Conservation (phyloP, 2,797 vertebrate genomes). For the Megaceryle alcyon region DNA sequence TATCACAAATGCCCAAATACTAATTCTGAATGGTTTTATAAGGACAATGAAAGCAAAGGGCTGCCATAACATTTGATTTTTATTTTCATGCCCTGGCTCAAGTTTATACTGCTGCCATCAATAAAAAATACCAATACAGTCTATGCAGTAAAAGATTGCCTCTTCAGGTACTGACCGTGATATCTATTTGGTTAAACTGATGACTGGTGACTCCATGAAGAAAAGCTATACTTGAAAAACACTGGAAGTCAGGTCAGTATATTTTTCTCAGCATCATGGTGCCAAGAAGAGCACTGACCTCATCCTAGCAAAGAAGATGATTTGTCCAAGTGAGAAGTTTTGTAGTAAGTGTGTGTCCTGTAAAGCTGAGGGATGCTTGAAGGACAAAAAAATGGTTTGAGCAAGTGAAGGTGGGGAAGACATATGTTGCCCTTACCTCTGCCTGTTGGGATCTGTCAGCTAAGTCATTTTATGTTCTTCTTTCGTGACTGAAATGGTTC, state of each 20-base stretch:
- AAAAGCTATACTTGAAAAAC: not conserved
- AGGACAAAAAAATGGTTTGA: not conserved
- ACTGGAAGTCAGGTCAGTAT: not conserved
- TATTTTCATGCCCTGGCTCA: not conserved
- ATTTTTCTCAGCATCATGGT: not conserved
- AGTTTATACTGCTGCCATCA: not conserved
- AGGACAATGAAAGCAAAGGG: not conserved
- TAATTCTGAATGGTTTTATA: not conserved
- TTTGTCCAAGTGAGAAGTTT: not conserved
- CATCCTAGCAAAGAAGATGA: not conserved
- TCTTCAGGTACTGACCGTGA: not conserved
- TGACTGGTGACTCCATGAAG: not conserved
- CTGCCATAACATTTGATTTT: not conserved
- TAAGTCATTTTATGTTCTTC: not conserved
- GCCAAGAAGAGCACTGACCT: not conserved
- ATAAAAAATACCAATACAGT: not conserved
- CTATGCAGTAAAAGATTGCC: not conserved
- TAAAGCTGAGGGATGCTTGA: not conserved
- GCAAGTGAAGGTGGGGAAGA: slow-evolving; percentile 15
- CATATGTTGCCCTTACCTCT: slow-evolving; percentile 20
- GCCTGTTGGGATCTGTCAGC: slow-evolving; percentile 28
- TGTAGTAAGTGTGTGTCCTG: not conserved
- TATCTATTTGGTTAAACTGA: not conserved
- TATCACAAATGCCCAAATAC: not conserved
- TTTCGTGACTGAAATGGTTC: slow-evolving; percentile 38